These are phyloP conservation scores for Agrochola circellaris DNA, from an alignment of 2,888 invertebrate species.

Conservation along the genomic window DNA sequence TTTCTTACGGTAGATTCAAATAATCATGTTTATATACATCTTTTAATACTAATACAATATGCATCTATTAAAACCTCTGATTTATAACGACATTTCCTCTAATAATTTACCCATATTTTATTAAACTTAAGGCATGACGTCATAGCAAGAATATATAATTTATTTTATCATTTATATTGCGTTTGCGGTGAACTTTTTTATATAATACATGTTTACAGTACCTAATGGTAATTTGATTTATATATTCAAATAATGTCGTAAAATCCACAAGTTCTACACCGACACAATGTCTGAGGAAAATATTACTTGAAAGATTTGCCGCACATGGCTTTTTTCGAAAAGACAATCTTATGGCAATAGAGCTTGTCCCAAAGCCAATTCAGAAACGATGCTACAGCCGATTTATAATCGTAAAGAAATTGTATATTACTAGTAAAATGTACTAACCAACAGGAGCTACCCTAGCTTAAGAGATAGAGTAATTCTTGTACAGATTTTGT, in stretches of 20 bases:
- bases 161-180: constrained; percentile 20
- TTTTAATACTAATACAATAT: not conserved
- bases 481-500: no score
- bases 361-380: not conserved
- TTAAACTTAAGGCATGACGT: not conserved
- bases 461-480: no score
- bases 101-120: not conserved
- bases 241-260: constrained; percentile 1
- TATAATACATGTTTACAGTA: not conserved
- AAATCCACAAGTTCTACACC: not conserved
- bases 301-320: not conserved
- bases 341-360: not conserved
- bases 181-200: constrained; percentile 9
- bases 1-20: not conserved
- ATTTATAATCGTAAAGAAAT: not conserved
- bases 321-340: not conserved
- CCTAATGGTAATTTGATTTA: not conserved
- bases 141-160: not conserved
- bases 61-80: constrained; percentile 13
- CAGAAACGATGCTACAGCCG: not conserved
- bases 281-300: not conserved
- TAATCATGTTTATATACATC: not conserved
- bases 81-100: not conserved
- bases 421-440: not conserved
- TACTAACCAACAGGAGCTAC: constrained; percentile 1